Base-by-base conservation (phyloP, 2,113 vertebrate species). In the Elephantulus edwardii region DNA sequence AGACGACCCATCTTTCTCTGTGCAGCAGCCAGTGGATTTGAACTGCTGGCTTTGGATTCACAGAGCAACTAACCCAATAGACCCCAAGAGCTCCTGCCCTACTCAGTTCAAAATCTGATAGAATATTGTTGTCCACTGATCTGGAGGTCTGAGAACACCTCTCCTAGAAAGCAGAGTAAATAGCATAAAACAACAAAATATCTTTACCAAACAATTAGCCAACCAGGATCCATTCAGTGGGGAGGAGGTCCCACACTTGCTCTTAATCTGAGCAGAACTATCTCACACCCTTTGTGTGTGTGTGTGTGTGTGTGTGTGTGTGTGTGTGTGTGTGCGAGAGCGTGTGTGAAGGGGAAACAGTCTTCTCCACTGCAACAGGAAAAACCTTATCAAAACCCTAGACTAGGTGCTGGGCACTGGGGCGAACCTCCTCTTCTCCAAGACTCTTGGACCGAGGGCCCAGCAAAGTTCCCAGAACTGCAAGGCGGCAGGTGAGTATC, bases 371-470 rank as follows among this genome's bases (percentile, higher is more conserved):
- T 19, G 19, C 22, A 92, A 62, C 90, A 40, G 50, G 46, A 62
- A 92, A n/a, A 52, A 74, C 28, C 64, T 94, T 78, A 89, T 87
- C 58, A 82, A n/a, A 92, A 90, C 84, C 71, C 66, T 76, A 60
- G 28, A 71, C 54, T 50, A 76, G 60, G 78, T 78, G 58, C 50
- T 88, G 86, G 52, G 42, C 72, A 16, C 83, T 93, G 89, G 89
- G 83, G 86, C 86, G 92, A 30, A 75, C 86, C 92, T 95, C 94
- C 72, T 94, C 64, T 93, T 88, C 83, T 58, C 42, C n/a, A 24
- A 78, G 84, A 46, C 80, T 77, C 6, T 56, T n/a, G 38, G 86
- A 44, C 44, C 0, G 2, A 40, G 35, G 46, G 79, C 48, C 91
- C 0, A 0, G 70, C 17, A 1, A 22, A 80, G 68, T 81, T 88